Base-by-base conservation (phyloP, 2,797 vertebrate species). In the Galaxias olidus region DNA sequence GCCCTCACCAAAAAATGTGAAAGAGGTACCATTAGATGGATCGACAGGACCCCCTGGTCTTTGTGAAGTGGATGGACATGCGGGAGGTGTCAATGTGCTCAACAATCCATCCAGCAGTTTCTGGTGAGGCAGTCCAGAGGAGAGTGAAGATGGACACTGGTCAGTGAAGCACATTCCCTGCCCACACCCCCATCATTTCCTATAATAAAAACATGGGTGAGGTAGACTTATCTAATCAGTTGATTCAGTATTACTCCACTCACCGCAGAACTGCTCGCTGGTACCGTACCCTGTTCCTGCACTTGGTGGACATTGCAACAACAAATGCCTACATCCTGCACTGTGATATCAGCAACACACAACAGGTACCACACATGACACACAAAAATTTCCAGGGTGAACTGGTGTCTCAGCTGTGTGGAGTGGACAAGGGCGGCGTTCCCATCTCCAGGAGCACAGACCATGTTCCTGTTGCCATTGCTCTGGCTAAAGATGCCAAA, bases 261-360 rank as follows among this genome's bases (percentile, higher is more conserved):
- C 41, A 42, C 43, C 17, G 52, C 1, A 68, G 41, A 64, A 48
- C 46, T 12, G 18, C 61, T 10, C 12, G 12, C 42, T 65, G 69
- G 65, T 65, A 69, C 13, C 1, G 30, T 0, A 73, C 68, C 14
- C 10, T 72, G 12, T 61, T 65, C 15, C 18, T 71, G 15, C 48
- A 66, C 48, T 68, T 66, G 4, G 1, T 59, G 40, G 49, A 68
- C 59, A 68, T 68, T 40, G 47, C 49, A 11, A 47, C 65, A 17
- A 67, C 45, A 11, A 74, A 77, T 45, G 45, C 19, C 15, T 69
- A 40, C 49, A 62, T 65, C 51, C 8, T 66, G 17, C 59, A 74
- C 54, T n/a, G n/a, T n/a, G n/a, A n/a, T n/a, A n/a, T n/a, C n/a
- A n/a, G n/a, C n/a, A n/a, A n/a, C n/a, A n/a, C n/a, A n/a, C n/a